These are phyloP conservation scores for Cinara cedri DNA, from an alignment of 2,888 invertebrate genomes.

Conservation along the genomic window DNA sequence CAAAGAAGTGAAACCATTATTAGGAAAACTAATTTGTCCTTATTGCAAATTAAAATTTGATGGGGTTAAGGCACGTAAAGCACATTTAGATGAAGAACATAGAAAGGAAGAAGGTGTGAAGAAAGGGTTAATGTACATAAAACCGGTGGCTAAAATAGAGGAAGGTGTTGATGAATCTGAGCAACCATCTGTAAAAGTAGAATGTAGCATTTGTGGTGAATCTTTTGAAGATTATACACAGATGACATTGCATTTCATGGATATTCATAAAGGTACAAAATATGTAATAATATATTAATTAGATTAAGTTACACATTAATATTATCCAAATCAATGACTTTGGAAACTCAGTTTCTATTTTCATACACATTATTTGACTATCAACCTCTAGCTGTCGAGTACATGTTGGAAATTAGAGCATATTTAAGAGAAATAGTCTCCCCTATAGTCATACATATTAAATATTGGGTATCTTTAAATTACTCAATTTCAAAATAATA, in stretches of 20 bases:
- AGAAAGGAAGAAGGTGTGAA: slow-evolving; percentile 57
- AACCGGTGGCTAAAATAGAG: slow-evolving; percentile 38
- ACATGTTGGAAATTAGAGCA: too few species aligned
- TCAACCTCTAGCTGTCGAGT: too few species aligned
- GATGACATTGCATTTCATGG: slow-evolving; percentile 52
- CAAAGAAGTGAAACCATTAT: slow-evolving; percentile 41
- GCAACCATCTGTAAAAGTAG: slow-evolving; percentile 26
- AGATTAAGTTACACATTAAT: too few species aligned
- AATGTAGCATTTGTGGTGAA: slow-evolving; percentile 48
- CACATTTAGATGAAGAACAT: slow-evolving; percentile 52
- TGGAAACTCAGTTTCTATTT: too few species aligned
- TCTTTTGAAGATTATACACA: slow-evolving; percentile 38
- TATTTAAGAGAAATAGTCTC: too few species aligned
- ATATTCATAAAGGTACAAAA: slow-evolving; percentile 49
- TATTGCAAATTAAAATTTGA: slow-evolving; percentile 55
- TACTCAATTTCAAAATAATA: too few species aligned
- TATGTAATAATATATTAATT: background rate
- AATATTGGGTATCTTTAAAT: too few species aligned
- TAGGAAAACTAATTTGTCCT: slow-evolving; percentile 57
- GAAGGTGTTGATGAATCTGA: background rate
- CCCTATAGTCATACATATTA: too few species aligned
- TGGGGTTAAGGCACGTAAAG: slow-evolving; percentile 47
- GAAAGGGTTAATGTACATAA: slow-evolving; percentile 49
- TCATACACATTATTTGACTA: too few species aligned
- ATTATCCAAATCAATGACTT: too few species aligned